Conservation (phyloP, 23 tunicate species). For the Clavelina lepadiformis region DNA sequence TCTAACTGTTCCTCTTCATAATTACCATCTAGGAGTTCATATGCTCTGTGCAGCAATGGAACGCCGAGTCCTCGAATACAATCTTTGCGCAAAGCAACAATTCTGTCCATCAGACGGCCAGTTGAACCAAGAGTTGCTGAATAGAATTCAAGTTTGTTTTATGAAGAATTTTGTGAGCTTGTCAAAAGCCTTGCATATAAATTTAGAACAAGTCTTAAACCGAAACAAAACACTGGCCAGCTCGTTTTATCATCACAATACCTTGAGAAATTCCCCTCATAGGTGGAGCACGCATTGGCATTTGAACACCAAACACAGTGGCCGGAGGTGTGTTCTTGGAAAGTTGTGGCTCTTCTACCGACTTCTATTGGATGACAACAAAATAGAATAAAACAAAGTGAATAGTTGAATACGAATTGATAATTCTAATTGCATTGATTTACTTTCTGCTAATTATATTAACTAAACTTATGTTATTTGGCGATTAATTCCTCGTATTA, state of each 20-base stretch:
- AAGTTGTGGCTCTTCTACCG: neutral
- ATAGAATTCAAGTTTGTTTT: neutral
- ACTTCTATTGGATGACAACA: no score
- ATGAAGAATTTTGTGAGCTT: neutral
- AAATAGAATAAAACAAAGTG: no score
- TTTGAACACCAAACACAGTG: slow-evolving; percentile 24
- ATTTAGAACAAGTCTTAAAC: no score
- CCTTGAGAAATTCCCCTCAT: slow-evolving; percentile 8
- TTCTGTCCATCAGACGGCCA: slow-evolving; percentile 77
- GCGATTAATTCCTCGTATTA: no score
- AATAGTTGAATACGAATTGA: no score
- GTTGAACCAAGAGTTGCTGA: slow-evolving; percentile 80
- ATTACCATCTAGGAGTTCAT: slow-evolving; percentile 67
- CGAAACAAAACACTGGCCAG: neutral
- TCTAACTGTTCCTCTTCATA: slow-evolving; percentile 57
- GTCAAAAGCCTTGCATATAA: neutral
- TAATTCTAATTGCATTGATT: no score
- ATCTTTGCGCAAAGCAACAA: slow-evolving; percentile 76
- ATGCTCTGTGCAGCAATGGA: slow-evolving; percentile 86
- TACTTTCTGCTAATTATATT: no score
- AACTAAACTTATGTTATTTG: no score
- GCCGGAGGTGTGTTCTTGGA: slow-evolving; percentile 45
- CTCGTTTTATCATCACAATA: neutral
- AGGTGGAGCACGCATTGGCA: slow-evolving; percentile 6
- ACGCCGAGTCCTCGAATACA: slow-evolving; percentile 86